Conservation (phyloP, 2,888 invertebrate species). For the Germaria angustata region DNA sequence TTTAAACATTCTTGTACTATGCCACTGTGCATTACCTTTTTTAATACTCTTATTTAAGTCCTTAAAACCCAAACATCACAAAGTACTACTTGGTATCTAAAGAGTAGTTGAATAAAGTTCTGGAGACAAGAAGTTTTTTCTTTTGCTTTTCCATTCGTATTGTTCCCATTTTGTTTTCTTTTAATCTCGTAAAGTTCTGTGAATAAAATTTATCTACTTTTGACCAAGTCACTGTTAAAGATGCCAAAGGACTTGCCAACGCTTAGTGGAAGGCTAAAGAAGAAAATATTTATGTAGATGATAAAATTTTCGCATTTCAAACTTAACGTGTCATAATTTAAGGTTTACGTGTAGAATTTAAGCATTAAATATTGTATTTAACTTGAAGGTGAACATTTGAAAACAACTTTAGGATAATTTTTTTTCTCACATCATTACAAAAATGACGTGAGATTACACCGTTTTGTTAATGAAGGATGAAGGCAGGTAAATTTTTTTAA, state of each 20-base stretch:
- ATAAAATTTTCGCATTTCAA: constrained; percentile 15
- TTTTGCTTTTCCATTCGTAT: background rate
- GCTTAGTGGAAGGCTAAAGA: background rate
- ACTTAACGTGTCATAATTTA: constrained; percentile 19
- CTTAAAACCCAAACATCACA: background rate
- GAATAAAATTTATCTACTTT: constrained; percentile 33
- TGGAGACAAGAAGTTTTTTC: background rate
- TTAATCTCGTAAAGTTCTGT: background rate
- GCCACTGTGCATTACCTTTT: too few relatives aligned
- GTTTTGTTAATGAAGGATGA: too few relatives aligned
- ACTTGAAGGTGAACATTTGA: too few relatives aligned
- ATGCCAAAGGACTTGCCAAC: background rate
- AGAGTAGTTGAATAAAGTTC: background rate
- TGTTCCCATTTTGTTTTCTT: background rate
- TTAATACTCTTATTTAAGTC: too few relatives aligned
- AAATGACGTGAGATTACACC: too few relatives aligned
- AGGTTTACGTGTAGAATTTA: background rate
- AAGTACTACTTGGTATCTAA: background rate
- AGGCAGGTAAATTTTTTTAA: too few relatives aligned
- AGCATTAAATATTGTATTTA: background rate
- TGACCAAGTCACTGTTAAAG: background rate
- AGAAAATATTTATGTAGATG: background rate
- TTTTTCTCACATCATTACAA: too few relatives aligned
- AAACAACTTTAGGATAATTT: too few relatives aligned
- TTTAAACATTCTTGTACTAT: too few relatives aligned